phyloP scores from a whole-genome alignment of 2,888 invertebrate species.

The Eupsilia transversa region DNA sequence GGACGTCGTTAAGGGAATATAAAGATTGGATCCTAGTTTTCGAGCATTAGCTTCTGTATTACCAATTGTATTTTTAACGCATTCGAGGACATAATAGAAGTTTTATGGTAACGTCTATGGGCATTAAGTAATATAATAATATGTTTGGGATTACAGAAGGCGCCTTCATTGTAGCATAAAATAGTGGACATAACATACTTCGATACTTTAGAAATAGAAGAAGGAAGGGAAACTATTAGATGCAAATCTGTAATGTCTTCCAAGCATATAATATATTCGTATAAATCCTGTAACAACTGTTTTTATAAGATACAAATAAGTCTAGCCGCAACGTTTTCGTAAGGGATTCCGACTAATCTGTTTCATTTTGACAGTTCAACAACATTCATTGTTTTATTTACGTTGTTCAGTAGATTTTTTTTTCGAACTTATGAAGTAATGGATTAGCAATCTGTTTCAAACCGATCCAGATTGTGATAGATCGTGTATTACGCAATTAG shows the following conservation, averaged over 20 bases:
- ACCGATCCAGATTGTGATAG: too few relatives aligned
- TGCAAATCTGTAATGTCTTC: background rate
- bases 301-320: slow-evolving; percentile 21
- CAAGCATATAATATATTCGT: background rate
- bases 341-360: too few relatives aligned
- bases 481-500: too few relatives aligned
- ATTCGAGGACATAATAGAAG: too few relatives aligned
- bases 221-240: background rate
- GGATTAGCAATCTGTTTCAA: too few relatives aligned
- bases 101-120: too few relatives aligned
- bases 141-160: background rate
- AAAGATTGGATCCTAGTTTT: background rate
- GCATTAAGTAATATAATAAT: too few relatives aligned
- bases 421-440: too few relatives aligned
- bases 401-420: too few relatives aligned
- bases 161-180: background rate
- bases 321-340: background rate
- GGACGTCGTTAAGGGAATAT: background rate
- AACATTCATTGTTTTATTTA: too few relatives aligned
- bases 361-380: too few relatives aligned
- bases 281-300: too few relatives aligned
- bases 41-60: background rate
- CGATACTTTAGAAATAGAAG: background rate
- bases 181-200: background rate
- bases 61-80: background rate